Base-by-base conservation (phyloP, 1,140 invertebrate species). In the Patella vulgata region DNA sequence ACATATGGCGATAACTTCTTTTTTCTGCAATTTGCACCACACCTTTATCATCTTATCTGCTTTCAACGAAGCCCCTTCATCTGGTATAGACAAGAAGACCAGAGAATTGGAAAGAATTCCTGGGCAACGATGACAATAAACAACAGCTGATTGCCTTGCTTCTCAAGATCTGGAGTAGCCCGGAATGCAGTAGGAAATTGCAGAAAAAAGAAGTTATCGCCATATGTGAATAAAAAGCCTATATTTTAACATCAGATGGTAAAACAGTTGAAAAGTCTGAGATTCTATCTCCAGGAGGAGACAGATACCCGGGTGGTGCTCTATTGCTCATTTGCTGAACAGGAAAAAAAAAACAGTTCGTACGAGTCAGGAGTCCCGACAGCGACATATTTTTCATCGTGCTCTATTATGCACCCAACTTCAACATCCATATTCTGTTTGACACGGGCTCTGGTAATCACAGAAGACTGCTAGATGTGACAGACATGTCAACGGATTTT, bases 101-200 rank as follows among this genome's bases (percentile, higher is more conserved):
- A 46, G 43, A 23, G 11, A 63, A 68, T 28, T 64, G 60, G 57
- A 66, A 63, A 40, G 1, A 21, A 17, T 68, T 71, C 33, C 33
- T 68, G 14, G 53, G 8, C 17, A 71, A 65, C 58, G 58, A 68
- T 48, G 61, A 71, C 19, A 71, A 68, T 40, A 71, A 68, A 30
- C 36, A 14, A 51, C 61, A 68, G 27, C 43, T 64, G 8, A 54
- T 58, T 1, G 19, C 58, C 5, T 14, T 71, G 17, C 8, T 64
- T 9, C 14, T n/a, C 12, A 40, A 58, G 9, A 48, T 36, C 11
- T 63, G 59, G 68, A 28, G 52, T 27, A 54, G n/a, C 48, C 39
- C 66, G 17, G 12, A 9, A 5, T 62, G 33, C 43, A 46, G 33
- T 3, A 28, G 17, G 12, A 60, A 58, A 17, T 27, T 69, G 1